phyloP scores from a whole-genome alignment of 2,113 vertebrate genomes.

The Chiloscyllium plagiosum region DNA sequence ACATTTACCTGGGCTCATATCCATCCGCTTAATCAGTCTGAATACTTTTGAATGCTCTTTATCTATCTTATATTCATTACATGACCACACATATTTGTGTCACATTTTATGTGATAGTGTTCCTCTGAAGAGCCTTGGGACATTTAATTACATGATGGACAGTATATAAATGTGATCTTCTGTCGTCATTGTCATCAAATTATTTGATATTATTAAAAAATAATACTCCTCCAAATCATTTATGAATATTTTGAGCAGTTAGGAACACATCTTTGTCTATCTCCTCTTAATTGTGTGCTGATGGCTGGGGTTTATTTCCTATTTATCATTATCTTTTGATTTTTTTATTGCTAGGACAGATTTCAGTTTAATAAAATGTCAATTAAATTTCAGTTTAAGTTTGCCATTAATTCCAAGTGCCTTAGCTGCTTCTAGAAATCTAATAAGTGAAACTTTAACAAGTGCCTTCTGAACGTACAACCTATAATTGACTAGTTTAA shows the following conservation, averaged over 20 bases:
- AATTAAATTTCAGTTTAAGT: no score
- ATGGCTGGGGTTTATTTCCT: neutral
- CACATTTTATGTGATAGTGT: neutral
- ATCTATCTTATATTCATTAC: neutral
- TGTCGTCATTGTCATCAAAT: neutral
- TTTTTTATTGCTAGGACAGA: neutral
- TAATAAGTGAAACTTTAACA: no score
- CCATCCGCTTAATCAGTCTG: neutral
- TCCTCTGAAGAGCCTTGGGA: neutral
- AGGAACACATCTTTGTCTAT: neutral
- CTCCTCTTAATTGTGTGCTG: neutral
- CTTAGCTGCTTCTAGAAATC: no score
- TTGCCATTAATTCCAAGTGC: no score
- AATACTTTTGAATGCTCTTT: neutral
- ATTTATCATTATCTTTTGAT: neutral
- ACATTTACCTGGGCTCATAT: neutral
- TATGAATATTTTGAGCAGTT: neutral
- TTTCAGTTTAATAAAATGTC: no score
- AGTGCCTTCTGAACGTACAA: no score
- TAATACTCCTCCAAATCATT: neutral
- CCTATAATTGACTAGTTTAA: no score
- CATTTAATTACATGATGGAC: neutral
- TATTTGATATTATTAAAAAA: neutral
- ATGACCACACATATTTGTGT: neutral
- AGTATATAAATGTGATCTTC: neutral